phyloP scores from a whole-genome alignment of 2,113 vertebrate genomes.

The Mesocricetus auratus region DNA sequence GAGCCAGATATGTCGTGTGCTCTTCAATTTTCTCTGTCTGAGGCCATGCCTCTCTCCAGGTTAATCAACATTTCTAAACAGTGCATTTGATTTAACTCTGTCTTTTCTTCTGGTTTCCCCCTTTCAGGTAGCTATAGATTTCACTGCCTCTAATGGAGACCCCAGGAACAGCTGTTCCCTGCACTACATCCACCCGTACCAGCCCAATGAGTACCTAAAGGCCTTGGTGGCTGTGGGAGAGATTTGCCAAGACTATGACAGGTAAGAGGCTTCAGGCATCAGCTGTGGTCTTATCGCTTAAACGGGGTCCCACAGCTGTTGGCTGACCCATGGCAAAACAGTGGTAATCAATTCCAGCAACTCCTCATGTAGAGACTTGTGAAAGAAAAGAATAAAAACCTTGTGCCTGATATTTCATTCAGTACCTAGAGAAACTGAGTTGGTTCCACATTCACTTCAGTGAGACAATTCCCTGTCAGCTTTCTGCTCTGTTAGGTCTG shows the following conservation, averaged over 20 bases:
- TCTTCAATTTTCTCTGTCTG: background rate
- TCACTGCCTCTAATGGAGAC: slow-evolving; percentile 97
- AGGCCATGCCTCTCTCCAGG: background rate
- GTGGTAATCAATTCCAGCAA: background rate
- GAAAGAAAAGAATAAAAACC: background rate
- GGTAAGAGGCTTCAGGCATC: slow-evolving; percentile 87
- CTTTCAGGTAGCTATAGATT: slow-evolving; percentile 97
- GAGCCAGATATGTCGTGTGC: background rate
- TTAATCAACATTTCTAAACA: background rate
- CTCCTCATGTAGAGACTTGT: background rate
- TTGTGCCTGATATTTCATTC: background rate
- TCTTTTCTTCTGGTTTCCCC: slow-evolving; percentile 36
- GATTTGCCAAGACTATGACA: slow-evolving; percentile 99
- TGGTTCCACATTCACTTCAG: background rate
- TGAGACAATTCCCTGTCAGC: background rate
- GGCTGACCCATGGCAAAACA: background rate
- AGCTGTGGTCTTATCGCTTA: background rate
- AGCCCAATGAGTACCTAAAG: slow-evolving; percentile 99
- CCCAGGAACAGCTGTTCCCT: slow-evolving; percentile 98
- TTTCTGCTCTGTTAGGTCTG: background rate
- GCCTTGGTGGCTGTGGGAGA: slow-evolving; percentile 98
- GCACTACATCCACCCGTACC: slow-evolving; percentile 98
- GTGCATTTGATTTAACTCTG: background rate
- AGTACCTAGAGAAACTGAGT: background rate
- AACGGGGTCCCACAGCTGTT: background rate